These are phyloP conservation scores for Nerophis ophidion DNA, from an alignment of 2,113 vertebrate species.

Conservation along the genomic window DNA sequence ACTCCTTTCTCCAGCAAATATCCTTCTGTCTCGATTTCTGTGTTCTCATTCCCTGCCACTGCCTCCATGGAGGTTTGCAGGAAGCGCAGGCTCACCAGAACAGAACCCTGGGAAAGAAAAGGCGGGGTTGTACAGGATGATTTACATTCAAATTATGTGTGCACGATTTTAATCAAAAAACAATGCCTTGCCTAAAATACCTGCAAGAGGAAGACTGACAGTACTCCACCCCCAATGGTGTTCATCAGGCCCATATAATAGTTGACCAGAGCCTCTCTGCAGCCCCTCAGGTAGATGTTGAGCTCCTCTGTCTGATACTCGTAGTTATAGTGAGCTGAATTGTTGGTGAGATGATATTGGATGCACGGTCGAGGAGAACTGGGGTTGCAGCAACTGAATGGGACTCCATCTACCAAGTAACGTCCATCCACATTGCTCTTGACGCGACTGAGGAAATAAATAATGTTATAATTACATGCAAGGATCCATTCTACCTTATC, in stretches of 20 bases:
- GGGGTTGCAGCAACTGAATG: constrained; percentile 81
- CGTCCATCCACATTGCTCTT: constrained; percentile 79
- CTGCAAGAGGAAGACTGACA: constrained; percentile 74
- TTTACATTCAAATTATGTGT: not conserved
- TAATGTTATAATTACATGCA: not conserved
- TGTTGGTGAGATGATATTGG: constrained; percentile 75
- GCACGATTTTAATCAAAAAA: not conserved
- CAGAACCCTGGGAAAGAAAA: constrained; percentile 58
- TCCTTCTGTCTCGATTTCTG: constrained; percentile 76
- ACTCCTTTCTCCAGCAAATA: constrained; percentile 78
- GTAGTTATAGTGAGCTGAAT: constrained; percentile 79
- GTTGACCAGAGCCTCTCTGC: constrained; percentile 71
- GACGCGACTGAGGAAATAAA: constrained; percentile 62
- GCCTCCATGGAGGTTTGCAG: constrained; percentile 81
- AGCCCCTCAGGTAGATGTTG: constrained; percentile 75
- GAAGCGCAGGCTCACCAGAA: constrained; percentile 80
- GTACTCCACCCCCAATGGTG: constrained; percentile 69
- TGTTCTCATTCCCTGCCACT: constrained; percentile 72
- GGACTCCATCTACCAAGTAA: constrained; percentile 76
- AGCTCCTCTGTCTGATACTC: constrained; percentile 76
- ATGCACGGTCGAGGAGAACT: constrained; percentile 77
- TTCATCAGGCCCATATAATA: constrained; percentile 78
- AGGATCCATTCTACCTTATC: not conserved
- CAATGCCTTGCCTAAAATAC: constrained; percentile 40
- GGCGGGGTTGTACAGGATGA: not conserved